These are phyloP conservation scores for Drosophila prostipennis DNA, from an alignment of 2,888 invertebrate species.

Conservation along the genomic window DNA sequence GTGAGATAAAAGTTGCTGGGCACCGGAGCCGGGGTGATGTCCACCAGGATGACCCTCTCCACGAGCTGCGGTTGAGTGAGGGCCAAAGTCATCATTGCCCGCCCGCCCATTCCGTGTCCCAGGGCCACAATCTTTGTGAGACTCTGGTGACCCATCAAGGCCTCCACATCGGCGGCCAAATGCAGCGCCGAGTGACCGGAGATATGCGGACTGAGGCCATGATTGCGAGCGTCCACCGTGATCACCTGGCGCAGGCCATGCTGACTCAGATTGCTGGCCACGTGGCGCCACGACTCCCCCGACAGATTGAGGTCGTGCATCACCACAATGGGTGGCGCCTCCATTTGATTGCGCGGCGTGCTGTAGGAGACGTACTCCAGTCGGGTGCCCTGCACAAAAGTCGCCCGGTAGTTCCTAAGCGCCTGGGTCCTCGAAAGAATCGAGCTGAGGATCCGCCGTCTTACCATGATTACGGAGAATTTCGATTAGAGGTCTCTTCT, in stretches of 20 bases:
- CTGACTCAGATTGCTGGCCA: conserved; percentile 20
- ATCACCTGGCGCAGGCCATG: conserved; percentile 37
- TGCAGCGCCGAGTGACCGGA: conserved; percentile 13
- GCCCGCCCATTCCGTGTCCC: conserved; percentile 49
- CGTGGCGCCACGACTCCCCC: conserved; percentile 32
- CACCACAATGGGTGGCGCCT: conserved; percentile 39
- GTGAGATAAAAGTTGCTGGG: conserved; percentile 5
- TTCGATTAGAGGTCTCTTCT: background rate
- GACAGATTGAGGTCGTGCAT: conserved; percentile 44
- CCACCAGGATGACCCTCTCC: conserved; percentile 45
- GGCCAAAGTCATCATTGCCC: conserved; percentile 51
- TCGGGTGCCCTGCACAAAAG: conserved; percentile 9
- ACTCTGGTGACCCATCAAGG: conserved; percentile 12
- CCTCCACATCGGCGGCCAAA: conserved; percentile 44
- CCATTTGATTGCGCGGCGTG: conserved; percentile 26
- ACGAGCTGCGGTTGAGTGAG: conserved; percentile 43
- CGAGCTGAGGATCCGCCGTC: background rate
- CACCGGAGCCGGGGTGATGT: conserved; percentile 42
- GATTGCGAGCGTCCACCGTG: conserved; percentile 48
- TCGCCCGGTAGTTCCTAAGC: background rate
- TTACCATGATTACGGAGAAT: conserved; percentile 11
- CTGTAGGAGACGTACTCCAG: conserved; percentile 37
- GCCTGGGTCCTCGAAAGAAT: background rate
- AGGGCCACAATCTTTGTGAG: conserved; percentile 43
- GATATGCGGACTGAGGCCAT: conserved; percentile 41